phyloP scores from a whole-genome alignment of 1,140 invertebrate species.

The Leptinotarsa defecta region DNA sequence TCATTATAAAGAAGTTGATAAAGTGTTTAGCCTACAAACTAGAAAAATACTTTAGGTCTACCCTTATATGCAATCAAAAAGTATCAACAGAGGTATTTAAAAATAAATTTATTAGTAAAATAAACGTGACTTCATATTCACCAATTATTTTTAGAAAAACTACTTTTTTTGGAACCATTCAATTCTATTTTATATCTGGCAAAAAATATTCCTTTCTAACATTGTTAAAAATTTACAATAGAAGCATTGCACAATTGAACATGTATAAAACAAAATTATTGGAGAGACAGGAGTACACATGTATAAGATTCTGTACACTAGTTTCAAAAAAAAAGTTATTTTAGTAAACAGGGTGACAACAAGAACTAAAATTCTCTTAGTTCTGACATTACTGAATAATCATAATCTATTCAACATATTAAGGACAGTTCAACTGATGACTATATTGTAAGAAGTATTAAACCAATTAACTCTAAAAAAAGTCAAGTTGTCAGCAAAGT shows the following conservation, averaged over 20 bases:
- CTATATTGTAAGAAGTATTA: background rate
- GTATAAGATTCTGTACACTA: constrained; percentile 34
- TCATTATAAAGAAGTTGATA: too few relatives aligned
- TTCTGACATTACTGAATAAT: background rate
- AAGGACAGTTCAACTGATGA: background rate
- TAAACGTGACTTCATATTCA: too few relatives aligned
- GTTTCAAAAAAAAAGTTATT: constrained; percentile 12
- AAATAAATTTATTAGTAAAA: too few relatives aligned
- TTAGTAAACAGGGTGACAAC: constrained; percentile 15
- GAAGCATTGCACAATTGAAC: background rate
- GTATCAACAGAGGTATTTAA: too few relatives aligned
- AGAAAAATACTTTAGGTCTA: too few relatives aligned
- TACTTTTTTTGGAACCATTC: too few relatives aligned
- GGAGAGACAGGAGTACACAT: constrained; percentile 28
- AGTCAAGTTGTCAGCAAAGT: background rate
- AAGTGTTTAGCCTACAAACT: too few relatives aligned
- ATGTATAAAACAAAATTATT: constrained; percentile 12
- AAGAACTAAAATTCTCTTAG: background rate
- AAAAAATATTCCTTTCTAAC: background rate
- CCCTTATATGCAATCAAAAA: too few relatives aligned
- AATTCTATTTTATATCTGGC: too few relatives aligned
- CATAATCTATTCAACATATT: background rate
- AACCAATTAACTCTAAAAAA: background rate
- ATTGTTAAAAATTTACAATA: constrained; percentile 3
- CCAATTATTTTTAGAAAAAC: too few relatives aligned